Evolutionary conservation across 2,888 invertebrate genomes (phyloP), one percentile per base, ranked within the genome.

Genomic region (Chymomyza procnemis): DNA sequence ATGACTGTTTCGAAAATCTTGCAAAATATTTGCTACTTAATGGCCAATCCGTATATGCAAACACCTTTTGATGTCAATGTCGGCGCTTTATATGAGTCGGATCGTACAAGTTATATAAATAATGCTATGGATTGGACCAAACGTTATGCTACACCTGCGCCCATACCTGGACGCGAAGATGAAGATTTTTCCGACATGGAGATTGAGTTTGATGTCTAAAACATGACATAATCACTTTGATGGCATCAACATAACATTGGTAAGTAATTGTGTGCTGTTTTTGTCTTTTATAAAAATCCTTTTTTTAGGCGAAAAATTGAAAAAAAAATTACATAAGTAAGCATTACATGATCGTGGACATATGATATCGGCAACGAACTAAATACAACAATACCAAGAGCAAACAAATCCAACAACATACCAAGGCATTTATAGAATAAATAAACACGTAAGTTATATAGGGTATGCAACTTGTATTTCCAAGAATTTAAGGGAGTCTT

Each of bases 61-160:
- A 64, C 67, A 63, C 75, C 74, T 0, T 75, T 67, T 1, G 75
- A 74, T 14, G 67, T 67, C 18, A 4, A 6, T 2, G n/a, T 65
- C 64, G 76, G 76, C 0, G 75, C 64, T 0, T 30, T 75, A 8
- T 75, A 71, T 6, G 58, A 55, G 2, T 12, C 34, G 0, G 61
- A 66, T 26, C 41, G 50, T 67, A 12, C 1, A 9, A 4, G 3
- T 9, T 19, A 18, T 69, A 71, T 46, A 21, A 22, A 1, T 52
- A 64, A 64, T 16, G 73, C 71, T 3, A 30, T 59, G 8, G 48
- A 52, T 4, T 75, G 71, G 61, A 75, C 73, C 5, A 18, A 52
- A 0, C 58, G 59, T 14, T 67, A 71, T 74, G 73, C 75, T 1
- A 52, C 54, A 9, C n/a, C 22, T 6, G 26, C 0, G 0, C 60